These are phyloP conservation scores for Epicampocera succincta DNA, from an alignment of 2,888 invertebrate species.

Conservation along the genomic window DNA sequence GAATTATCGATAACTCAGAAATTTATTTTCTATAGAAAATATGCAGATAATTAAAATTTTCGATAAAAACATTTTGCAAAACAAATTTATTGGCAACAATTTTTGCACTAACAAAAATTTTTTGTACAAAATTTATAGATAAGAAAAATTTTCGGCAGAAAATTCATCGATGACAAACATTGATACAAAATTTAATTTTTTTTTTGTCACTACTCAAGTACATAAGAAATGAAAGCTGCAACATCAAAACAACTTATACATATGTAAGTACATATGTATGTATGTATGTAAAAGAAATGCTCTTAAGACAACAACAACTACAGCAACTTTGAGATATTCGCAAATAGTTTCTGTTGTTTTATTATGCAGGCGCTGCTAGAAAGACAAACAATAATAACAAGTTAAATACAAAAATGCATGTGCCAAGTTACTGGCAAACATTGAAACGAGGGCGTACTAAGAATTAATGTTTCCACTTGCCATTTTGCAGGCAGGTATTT, in stretches of 20 bases:
- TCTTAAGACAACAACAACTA: background rate
- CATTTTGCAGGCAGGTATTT: no score
- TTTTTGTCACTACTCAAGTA: no score
- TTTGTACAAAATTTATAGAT: no score
- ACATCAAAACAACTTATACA: slow-evolving; percentile 4
- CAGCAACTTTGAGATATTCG: slow-evolving; percentile 3
- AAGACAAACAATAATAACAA: slow-evolving; percentile 32
- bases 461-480: background rate
- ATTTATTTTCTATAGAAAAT: no score
- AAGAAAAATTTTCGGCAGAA: no score
- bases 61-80: no score
- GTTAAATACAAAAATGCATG: slow-evolving; percentile 38
- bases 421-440: slow-evolving; percentile 8
- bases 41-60: no score
- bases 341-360: slow-evolving; percentile 43
- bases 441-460: background rate
- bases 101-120: no score
- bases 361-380: slow-evolving; percentile 35
- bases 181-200: no score
- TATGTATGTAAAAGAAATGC: background rate
- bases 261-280: background rate
- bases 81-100: no score
- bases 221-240: background rate
- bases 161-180: no score
- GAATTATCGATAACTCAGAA: no score